Evolutionary conservation across 2,113 vertebrate genomes (phyloP).

Genomic region (Chionomys nivalis): DNA sequence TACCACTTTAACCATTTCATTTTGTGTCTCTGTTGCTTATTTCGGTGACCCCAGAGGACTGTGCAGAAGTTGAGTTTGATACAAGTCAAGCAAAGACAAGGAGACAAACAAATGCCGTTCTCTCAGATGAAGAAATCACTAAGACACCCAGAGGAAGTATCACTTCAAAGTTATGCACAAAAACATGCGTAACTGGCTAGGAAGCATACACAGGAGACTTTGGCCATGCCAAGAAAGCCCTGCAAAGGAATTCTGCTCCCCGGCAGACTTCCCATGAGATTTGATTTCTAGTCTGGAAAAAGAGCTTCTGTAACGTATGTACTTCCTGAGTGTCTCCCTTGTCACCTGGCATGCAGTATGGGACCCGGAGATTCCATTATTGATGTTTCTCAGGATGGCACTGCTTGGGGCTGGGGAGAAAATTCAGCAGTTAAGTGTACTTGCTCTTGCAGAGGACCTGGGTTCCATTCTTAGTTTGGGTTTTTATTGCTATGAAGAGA

Average conservation of each 20-base stretch:
- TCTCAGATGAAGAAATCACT: background rate
- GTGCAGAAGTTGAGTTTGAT: background rate
- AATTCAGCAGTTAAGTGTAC: background rate
- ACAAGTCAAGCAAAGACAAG: background rate
- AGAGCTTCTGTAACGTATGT: background rate
- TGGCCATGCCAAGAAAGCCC: background rate
- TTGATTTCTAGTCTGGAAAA: background rate
- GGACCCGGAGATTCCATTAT: background rate
- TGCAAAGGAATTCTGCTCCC: background rate
- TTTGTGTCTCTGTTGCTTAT: background rate
- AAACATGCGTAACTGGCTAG: background rate
- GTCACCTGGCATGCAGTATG: background rate
- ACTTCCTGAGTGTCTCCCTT: no score
- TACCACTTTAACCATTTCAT: background rate
- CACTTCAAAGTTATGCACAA: conserved; percentile 6
- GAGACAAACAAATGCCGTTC: background rate
- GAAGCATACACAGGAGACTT: background rate
- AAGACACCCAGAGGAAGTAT: conserved; percentile 3
- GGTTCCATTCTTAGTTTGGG: background rate
- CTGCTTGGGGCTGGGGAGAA: background rate
- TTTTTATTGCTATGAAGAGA: no score
- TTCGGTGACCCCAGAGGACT: background rate
- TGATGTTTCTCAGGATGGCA: background rate
- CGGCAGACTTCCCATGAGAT: background rate
- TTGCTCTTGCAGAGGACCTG: background rate